Evolutionary conservation across 1,140 invertebrate species (phyloP), one percentile per base, ranked within the genome.

Genomic region (Leguminivora glycinivorella): DNA sequence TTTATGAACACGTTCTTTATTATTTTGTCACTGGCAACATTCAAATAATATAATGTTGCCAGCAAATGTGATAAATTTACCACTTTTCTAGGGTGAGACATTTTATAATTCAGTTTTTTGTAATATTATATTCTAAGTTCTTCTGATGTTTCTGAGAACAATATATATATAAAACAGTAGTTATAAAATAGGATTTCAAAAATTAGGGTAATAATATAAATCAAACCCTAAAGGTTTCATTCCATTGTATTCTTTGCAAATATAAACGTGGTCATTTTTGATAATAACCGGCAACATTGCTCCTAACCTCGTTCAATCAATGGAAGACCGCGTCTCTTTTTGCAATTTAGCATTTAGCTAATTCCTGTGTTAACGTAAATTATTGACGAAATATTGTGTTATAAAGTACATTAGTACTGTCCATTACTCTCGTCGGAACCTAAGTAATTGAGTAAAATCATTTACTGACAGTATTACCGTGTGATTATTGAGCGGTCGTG

Each of bases 271-370:
- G 66, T 67, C 43, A 22, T 4, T 12, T 43, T 22, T 12, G 4
- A 6, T 24, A 40, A 12, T 24, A 43, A 22, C 66, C 12, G 17
- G 66, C 66, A 67, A 67, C 38, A 67, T 34, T 17, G 4, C 31
- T 34, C 38, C 31, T 67, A 67, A 67, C 66, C 66, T 67, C 66
- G 17, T 38, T 67, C 38, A 67, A 67, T 67, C 66, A 43, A 67
- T 67, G 66, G 24, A 67, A 67, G 22, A 43, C 38, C 66, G 66
- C 66, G 66, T 67, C 66, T 67, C 10, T 67, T 67, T 40, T 34
- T 43, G 19, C 25, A 17, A 63, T 29, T 34, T 34, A 29, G 29
- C 12, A 31, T 63, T 63, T 63, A 9, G 26, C 58, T 29, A 31
- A 63, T 17, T 63, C n/a, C 29, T 31, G 12, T 7, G n/a, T 29